A percentile compares a stretch with the other conserved stretches of the same genome.
Conservation (phyloP, 2,113 vertebrate species). For the Varanus salvator region DNA sequence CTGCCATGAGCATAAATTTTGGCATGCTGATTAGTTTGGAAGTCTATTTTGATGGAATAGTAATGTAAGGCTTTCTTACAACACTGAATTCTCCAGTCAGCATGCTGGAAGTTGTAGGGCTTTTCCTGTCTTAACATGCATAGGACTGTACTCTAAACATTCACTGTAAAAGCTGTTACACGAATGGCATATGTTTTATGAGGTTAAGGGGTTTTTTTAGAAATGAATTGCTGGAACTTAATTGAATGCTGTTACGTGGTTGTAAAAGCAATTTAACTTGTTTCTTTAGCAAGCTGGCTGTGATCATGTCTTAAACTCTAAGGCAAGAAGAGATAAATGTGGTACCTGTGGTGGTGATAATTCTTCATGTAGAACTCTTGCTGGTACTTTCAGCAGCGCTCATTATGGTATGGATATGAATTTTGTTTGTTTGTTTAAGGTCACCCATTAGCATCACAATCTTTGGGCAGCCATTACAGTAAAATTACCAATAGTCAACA, state of each 20-base stretch:
- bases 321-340: constrained; percentile 93
- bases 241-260: not conserved
- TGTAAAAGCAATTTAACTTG: constrained; percentile 9
- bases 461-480: too few species aligned
- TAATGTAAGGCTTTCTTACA: not conserved
- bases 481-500: too few species aligned
- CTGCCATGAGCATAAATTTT: not conserved
- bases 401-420: constrained; percentile 85
- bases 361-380: constrained; percentile 91
- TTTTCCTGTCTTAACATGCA: too few species aligned
- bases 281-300: constrained; percentile 94
- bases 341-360: constrained; percentile 96
- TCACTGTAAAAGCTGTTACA: not conserved
- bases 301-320: constrained; percentile 95
- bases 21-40: not conserved
- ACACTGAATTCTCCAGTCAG: not conserved
- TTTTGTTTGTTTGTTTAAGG: too few species aligned
- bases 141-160: not conserved
- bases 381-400: constrained; percentile 92
- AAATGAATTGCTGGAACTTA: constrained; percentile 7
- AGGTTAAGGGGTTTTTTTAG: not conserved
- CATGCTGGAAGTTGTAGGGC: too few species aligned
- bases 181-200: constrained; percentile 9
- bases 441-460: too few species aligned
- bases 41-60: not conserved